These are phyloP conservation scores for Parotocinclus haroldoi DNA, from an alignment of 2,797 vertebrate species.

Conservation along the genomic window DNA sequence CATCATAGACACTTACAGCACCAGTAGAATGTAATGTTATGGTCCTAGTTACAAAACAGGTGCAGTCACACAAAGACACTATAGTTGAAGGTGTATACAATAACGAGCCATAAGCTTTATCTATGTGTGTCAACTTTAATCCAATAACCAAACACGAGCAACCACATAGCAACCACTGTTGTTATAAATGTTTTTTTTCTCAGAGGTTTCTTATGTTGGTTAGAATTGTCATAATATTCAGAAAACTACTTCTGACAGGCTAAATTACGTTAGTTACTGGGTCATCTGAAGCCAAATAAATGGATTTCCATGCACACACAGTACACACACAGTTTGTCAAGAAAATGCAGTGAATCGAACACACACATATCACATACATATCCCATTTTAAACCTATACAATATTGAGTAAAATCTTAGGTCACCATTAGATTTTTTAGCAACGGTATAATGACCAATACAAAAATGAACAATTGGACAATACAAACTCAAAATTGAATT, in stretches of 20 bases:
- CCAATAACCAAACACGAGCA: background rate
- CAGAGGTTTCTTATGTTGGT: constrained; percentile 17
- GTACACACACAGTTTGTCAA: too few relatives aligned
- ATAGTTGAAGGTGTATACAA: background rate
- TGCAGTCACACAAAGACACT: background rate
- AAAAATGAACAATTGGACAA: too few relatives aligned
- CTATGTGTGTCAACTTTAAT: background rate
- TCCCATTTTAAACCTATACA: too few relatives aligned
- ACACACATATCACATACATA: too few relatives aligned
- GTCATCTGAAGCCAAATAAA: constrained; percentile 40
- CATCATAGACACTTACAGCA: constrained; percentile 1
- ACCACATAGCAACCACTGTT: background rate
- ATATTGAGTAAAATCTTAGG: too few relatives aligned
- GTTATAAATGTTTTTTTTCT: background rate
- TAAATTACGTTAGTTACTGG: constrained; percentile 24
- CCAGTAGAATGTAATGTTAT: too few relatives aligned
- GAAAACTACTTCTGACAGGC: constrained; percentile 42
- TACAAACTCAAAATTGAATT: too few relatives aligned
- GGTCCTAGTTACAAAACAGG: background rate
- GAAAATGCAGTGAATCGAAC: too few relatives aligned
- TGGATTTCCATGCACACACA: constrained; percentile 10
- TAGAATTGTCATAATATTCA: constrained; percentile 41
- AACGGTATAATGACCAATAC: too few relatives aligned
- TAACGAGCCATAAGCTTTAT: background rate
- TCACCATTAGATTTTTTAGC: too few relatives aligned